Evolutionary conservation across 1,140 invertebrate species (phyloP).

Genomic region (Atta texana): DNA sequence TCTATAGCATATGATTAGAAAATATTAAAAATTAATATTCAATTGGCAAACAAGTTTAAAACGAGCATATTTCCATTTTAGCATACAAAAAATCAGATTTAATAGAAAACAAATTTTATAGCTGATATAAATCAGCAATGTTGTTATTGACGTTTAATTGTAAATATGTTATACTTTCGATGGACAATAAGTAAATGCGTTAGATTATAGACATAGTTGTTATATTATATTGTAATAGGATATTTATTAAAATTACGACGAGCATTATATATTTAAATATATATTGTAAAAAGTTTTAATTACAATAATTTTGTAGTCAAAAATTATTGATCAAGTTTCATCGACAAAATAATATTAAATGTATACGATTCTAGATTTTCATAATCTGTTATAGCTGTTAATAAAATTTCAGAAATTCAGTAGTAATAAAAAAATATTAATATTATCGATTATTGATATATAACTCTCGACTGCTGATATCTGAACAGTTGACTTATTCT

Average conservation of each 20-base stretch:
- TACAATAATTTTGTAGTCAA: neutral
- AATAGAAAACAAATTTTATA: neutral
- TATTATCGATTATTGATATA: neutral
- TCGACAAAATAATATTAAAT: neutral
- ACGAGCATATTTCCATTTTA: neutral
- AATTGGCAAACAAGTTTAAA: neutral
- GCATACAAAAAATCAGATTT: neutral
- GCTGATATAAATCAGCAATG: too few species aligned
- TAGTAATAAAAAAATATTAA: neutral
- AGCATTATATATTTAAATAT: neutral
- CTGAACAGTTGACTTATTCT: neutral
- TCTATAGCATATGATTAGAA: too few species aligned
- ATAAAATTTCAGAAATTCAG: neutral
- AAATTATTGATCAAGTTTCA: neutral
- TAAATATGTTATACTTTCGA: too few species aligned
- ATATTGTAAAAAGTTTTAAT: neutral
- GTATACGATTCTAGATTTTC: neutral
- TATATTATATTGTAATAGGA: neutral
- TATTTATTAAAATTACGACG: neutral
- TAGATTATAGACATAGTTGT: too few species aligned
- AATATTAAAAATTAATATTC: constrained; percentile 30
- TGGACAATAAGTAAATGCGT: too few species aligned
- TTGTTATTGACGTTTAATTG: too few species aligned
- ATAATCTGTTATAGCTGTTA: neutral
- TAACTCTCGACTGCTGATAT: neutral